Base-by-base conservation (phyloP, 2,113 vertebrate species). In the Paedocypris sp. region DNA sequence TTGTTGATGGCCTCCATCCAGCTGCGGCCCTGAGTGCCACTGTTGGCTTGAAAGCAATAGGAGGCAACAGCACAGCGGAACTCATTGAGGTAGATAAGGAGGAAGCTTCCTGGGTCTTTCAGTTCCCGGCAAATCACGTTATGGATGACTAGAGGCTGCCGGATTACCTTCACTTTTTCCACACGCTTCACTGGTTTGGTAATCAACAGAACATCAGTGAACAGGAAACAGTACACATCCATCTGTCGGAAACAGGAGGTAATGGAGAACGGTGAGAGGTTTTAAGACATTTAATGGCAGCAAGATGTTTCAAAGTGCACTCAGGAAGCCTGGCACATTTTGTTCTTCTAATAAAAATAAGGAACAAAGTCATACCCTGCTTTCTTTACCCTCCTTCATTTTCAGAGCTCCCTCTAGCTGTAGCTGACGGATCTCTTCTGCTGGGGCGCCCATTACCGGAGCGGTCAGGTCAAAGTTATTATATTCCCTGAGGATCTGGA, bases 191-290 rank as follows among this genome's bases (percentile, higher is more conserved):
- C 89, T 0, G 92, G 79, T 63, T 97, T 98, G 51, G 94, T 95
- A 60, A 98, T 90, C 68, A 98, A 83, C 71, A 98, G 83, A 62
- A 93, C 77, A 69, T 98, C 94, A 0, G 94, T 97, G 81, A 98
- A 98, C 49, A 98, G 90, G 77, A 98, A 93, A 66, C 94, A 97
- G 74, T 97, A 89, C 22, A 98, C 93, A 0, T 98, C 94, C 91
- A 95, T 88, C 94, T 96, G 57, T 18, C 8, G 26, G 33, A 9
- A 3, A 36, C 28, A 50, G 18, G 25, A 10, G 54, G 45, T 35
- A 19, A 53, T 23, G n/a, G 36, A 20, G 29, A 45, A 15, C 4
- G 4, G 11, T 26, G 19, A 42, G 48, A 60, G 18, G 28, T 18
- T 58, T 32, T 58, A 13, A 58, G 39, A 32, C 54, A 43, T 31